Percentiles rank a stretch among this genome's conserved stretches.
These are phyloP conservation scores for Hemicentrotus pulcherrimus DNA, from an alignment of 35 echinoderm and acorn worm species.

Conservation along the genomic window DNA sequence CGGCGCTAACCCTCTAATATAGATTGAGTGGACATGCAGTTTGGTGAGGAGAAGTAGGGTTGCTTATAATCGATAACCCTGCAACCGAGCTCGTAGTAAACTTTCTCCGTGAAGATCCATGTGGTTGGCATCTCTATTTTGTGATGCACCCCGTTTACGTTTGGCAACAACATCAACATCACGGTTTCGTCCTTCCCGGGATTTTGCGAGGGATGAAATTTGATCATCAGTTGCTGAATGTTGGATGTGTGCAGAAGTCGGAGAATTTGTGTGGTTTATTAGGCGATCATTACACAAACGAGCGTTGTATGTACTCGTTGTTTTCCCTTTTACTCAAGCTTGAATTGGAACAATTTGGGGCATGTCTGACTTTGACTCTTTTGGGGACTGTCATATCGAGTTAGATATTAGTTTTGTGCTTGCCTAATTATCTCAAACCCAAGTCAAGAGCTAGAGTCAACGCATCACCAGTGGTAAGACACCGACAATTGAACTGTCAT, in stretches of 20 bases:
- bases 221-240: neutral
- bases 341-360: neutral
- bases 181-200: neutral
- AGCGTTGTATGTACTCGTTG: too few relatives aligned
- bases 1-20: conserved; percentile 1
- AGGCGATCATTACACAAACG: too few relatives aligned
- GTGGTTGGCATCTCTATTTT: neutral
- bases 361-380: neutral
- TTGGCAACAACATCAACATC: neutral
- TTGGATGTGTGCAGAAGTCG: neutral
- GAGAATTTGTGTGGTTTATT: too few relatives aligned
- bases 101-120: conserved; percentile 17
- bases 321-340: neutral
- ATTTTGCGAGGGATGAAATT: conserved; percentile 5
- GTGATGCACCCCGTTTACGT: neutral
- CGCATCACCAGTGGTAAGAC: neutral
- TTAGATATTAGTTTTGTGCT: too few relatives aligned
- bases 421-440: too few relatives aligned
- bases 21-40: neutral
- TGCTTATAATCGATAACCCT: neutral
- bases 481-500: neutral
- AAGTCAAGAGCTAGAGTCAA: neutral
- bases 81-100: neutral
- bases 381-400: too few relatives aligned
- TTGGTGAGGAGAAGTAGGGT: neutral